These are phyloP conservation scores for Drosophila nigrodunni DNA, from an alignment of 1,140 invertebrate genomes.

Conservation along the genomic window DNA sequence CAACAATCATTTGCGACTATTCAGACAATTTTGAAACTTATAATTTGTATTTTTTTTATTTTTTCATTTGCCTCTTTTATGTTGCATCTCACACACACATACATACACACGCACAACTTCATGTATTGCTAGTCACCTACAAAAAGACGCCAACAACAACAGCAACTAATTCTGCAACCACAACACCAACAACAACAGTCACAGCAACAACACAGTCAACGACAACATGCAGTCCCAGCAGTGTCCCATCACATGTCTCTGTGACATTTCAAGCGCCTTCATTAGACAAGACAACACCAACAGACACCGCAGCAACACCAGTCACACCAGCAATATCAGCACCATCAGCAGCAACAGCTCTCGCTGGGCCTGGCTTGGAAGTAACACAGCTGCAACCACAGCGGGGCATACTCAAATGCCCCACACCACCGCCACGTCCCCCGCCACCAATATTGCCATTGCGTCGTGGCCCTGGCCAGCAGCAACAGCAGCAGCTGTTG, in stretches of 20 bases:
- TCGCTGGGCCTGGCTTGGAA: conserved; percentile 48
- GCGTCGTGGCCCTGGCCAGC: conserved; percentile 51
- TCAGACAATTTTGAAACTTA: conserved; percentile 21
- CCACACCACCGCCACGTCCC: conserved; percentile 68
- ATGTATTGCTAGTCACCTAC: conserved; percentile 72
- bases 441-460: conserved; percentile 59
- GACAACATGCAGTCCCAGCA: conserved; percentile 42
- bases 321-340: conserved; percentile 25
- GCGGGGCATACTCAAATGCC: conserved; percentile 63
- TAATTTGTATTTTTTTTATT: conserved; percentile 38
- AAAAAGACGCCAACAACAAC: conserved; percentile 68
- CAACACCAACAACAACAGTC: conserved; percentile 19
- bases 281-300: conserved; percentile 52
- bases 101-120: conserved; percentile 31
- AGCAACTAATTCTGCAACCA: conserved; percentile 38
- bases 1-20: background rate
- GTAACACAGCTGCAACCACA: conserved; percentile 39
- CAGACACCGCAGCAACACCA: conserved; percentile 27
- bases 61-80: conserved; percentile 34
- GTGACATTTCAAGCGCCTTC: conserved; percentile 72
- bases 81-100: conserved; percentile 23
- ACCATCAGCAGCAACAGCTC: conserved; percentile 49
- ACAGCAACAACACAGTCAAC: conserved; percentile 18
- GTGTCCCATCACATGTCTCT: conserved; percentile 61
- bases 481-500: conserved; percentile 11